Base-by-base conservation (phyloP, 2,888 invertebrate species). In the Melipona beecheii region DNA sequence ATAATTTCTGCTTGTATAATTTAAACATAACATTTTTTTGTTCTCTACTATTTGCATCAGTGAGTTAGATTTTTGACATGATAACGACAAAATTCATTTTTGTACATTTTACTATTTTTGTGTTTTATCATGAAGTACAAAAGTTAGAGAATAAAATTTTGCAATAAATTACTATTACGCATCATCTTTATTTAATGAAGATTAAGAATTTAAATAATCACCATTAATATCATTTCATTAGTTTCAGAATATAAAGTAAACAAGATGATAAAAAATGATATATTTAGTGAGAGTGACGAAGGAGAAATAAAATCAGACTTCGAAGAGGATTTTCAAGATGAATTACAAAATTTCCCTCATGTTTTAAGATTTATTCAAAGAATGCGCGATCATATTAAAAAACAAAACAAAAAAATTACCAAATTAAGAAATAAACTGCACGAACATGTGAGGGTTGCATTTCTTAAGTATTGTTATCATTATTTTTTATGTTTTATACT, bases 341-440 rank as follows among this genome's bases (percentile, higher is more conserved):
- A 95, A 82, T 91, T 97, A 52, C 94, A 94, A 89, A 95, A 96
- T 86, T 95, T 96, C 83, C 97, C 97, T 17, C 95, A 96, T 88
- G 95, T 96, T 24, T 86, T 96, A 56, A 95, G 95, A 85, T 95
- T 96, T 78, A 95, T 97, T 87, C 91, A 95, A 64, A 95, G 95
- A 90, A 95, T 97, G 92, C 95, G 96, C 81, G 95, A 95, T 54
- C 95, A 95, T 81, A 95, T 97, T 64, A 95, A 94, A 75, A 95
- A 95, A 89, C 97, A 96, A 90, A 95, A 95, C 54, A 95, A 94
- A 79, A 95, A 96, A 86, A 93, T 97, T 69, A 95, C 94, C 75
- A 96, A 96, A 90, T 94, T 97, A 74, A 96, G 96, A 92, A 94
- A 95, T n/a, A 96, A 95, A 91, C 90, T 96, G 9, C 95, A 91